Evolutionary conservation across 2,113 vertebrate genomes (phyloP).

Genomic region (Zingel zingel): DNA sequence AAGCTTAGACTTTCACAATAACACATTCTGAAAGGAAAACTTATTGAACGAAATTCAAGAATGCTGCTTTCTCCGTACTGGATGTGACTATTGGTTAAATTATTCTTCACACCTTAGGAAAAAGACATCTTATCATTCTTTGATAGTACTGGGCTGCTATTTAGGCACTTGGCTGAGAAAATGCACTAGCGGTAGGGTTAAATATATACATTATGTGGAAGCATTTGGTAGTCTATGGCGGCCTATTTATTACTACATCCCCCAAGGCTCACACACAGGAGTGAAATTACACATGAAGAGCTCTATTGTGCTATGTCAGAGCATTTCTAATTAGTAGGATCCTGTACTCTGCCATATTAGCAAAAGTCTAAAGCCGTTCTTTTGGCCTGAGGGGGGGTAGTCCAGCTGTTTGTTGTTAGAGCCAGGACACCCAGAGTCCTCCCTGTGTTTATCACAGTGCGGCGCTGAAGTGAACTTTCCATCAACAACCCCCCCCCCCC

Average conservation of each 20-base stretch:
- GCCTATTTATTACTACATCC: background rate
- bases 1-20: background rate
- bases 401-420: slow-evolving; percentile 79
- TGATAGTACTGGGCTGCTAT: background rate
- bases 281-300: slow-evolving; percentile 15
- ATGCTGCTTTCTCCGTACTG: background rate
- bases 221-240: slow-evolving; percentile 1
- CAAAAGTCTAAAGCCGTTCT: slow-evolving; percentile 46
- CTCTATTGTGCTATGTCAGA: slow-evolving; percentile 38
- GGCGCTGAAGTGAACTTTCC: slow-evolving; percentile 62
- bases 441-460: slow-evolving; percentile 79
- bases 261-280: slow-evolving; percentile 8
- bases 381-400: slow-evolving; percentile 16
- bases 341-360: slow-evolving; percentile 59
- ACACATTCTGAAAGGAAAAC: background rate
- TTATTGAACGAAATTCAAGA: background rate
- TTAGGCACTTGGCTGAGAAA: background rate
- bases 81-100: background rate
- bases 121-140: background rate
- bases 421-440: slow-evolving; percentile 70
- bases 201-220: background rate
- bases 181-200: background rate
- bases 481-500: slow-evolving; percentile 34
- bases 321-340: slow-evolving; percentile 55
- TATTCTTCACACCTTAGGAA: background rate